phyloP scores from a whole-genome alignment of 2,113 vertebrate genomes.

The Pachyramphus minor region DNA sequence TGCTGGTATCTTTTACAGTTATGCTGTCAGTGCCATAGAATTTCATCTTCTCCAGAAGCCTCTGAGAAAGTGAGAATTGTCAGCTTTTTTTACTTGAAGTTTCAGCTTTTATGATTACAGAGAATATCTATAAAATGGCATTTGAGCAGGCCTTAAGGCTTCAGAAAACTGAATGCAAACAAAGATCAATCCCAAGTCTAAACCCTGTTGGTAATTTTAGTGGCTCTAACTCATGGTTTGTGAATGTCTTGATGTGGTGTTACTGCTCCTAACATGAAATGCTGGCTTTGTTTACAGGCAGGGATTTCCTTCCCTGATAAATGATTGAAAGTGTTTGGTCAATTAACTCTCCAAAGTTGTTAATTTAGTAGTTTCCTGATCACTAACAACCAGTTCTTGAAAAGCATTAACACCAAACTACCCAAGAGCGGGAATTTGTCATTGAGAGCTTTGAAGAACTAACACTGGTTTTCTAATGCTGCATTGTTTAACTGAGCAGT shows the following conservation, averaged over 20 bases:
- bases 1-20: not conserved
- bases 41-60: not conserved
- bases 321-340: not conserved
- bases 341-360: constrained; percentile 13
- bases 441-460: not conserved
- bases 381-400: not conserved
- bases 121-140: not conserved
- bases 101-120: not conserved
- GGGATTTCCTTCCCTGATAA: constrained; percentile 41
- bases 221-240: not conserved
- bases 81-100: not conserved
- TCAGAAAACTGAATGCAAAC: not conserved
- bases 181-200: not conserved
- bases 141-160: not conserved
- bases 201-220: not conserved
- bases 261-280: not conserved
- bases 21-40: not conserved
- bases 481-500: not conserved
- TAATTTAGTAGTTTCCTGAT: constrained; percentile 14
- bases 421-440: not conserved
- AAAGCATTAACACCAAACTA: not conserved
- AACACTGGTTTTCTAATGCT: not conserved
- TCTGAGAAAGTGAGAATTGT: not conserved
- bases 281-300: not conserved
- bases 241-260: not conserved